Evolutionary conservation across 2,888 invertebrate species (phyloP), one percentile per base, ranked within the genome.

Genomic region (Eupithecia dodoneata): DNA sequence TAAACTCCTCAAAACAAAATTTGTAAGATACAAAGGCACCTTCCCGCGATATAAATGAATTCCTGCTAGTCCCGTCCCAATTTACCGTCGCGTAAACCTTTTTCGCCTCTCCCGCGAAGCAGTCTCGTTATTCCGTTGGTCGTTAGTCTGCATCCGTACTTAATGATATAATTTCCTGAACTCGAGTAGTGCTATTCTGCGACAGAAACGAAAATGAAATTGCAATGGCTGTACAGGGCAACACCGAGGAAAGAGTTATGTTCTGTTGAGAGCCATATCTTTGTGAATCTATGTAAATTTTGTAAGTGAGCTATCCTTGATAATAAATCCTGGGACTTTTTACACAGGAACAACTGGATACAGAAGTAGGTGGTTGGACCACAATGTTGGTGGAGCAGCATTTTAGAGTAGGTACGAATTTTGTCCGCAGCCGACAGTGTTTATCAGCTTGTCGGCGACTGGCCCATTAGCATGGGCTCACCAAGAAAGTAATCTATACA

Each of bases 141-240:
- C 81, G 78, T 81, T 81, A 78, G 79, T 71, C 77, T 70, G 77
- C 82, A 80, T 83, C 81, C 81, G 81, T 79, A 80, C 79, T 79
- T 85, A 85, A 86, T 84, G 83, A 82, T 82, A 83, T 83, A 83
- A 85, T 85, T 85, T 86, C 84, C 85, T 79, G 49, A 55, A 75
- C 78, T 13, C 45, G 71, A 72, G 10, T 44, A 47, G 59, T 65
- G 72, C 70, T 73, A 42, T 72, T 73, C 72, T 70, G 72, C 42
- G 81, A 82, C 81, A 83, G 81, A 81, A 77, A 70, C 79, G 73
- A 81, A 83, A 83, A 85, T 86, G 84, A 86, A 86, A 83, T 83
- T 81, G 81, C 83, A 72, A 69, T 45, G n/a, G 63, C 12, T 63
- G 18, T 42, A 42, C 65, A 41, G 65, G 30, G 69, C 47, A 69